Percentiles rank a stretch among this genome's conserved stretches.
Evolutionary conservation across 1,140 invertebrate genomes (phyloP).

Genomic region (Manduca sexta): DNA sequence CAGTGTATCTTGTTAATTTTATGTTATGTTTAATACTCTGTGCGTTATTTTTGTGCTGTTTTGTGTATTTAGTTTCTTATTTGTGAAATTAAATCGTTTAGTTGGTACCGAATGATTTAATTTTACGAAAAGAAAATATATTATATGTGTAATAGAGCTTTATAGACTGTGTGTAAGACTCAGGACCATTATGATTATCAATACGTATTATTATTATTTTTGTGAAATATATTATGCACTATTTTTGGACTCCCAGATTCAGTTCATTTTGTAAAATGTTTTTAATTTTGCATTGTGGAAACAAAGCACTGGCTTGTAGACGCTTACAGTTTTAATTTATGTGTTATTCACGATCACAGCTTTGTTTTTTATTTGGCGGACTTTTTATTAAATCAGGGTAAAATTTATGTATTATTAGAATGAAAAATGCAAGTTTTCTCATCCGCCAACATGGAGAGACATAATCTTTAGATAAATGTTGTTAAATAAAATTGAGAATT

Average conservation of each 20-base stretch:
- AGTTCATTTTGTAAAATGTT: conserved; percentile 40
- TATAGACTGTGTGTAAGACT: conserved; percentile 64
- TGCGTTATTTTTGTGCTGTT: conserved; percentile 63
- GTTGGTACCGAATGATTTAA: conserved; percentile 31
- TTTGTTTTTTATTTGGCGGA: conserved; percentile 6
- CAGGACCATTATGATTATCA: conserved; percentile 57
- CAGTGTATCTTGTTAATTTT: conserved; percentile 49
- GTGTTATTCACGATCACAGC: conserved; percentile 20
- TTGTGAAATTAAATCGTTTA: conserved; percentile 43
- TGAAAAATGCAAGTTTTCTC: no score
- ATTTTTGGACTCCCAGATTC: conserved; percentile 28
- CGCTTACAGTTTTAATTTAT: conserved; percentile 43
- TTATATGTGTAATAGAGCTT: conserved; percentile 54
- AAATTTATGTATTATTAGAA: background rate
- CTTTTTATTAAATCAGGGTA: background rate
- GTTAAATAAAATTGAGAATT: background rate
- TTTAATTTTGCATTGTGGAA: conserved; percentile 34
- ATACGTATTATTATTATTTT: conserved; percentile 32
- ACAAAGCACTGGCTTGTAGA: conserved; percentile 58
- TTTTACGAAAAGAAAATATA: conserved; percentile 30
- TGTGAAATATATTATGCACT: conserved; percentile 55
- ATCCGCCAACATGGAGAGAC: background rate
- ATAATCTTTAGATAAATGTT: background rate
- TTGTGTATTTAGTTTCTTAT: conserved; percentile 46
- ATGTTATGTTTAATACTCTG: conserved; percentile 47